These are phyloP conservation scores for Agrochola litura DNA, from an alignment of 2,888 invertebrate species.

Conservation along the genomic window DNA sequence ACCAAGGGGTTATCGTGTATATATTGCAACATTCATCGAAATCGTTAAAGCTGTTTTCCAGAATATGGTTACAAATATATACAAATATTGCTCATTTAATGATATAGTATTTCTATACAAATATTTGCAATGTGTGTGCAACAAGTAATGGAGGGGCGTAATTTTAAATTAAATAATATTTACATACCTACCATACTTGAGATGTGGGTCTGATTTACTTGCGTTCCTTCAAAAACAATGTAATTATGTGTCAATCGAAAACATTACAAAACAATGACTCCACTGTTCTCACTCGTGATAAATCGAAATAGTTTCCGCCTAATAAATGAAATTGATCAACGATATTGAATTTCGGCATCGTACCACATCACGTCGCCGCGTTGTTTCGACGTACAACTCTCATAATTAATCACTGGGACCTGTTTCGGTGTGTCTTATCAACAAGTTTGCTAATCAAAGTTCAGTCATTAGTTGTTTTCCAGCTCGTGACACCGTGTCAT, in stretches of 20 bases:
- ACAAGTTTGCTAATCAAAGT: conserved; percentile 74
- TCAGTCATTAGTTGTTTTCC: conserved; percentile 68
- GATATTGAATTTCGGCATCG: conserved; percentile 41
- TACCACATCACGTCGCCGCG: conserved; percentile 30
- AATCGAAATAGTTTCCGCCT: conserved; percentile 51
- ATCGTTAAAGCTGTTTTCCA: too few relatives aligned
- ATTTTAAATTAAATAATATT: too few relatives aligned
- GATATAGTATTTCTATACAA: too few relatives aligned
- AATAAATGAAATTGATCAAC: conserved; percentile 46
- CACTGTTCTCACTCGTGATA: conserved; percentile 19
- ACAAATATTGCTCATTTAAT: too few relatives aligned
- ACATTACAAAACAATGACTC: conserved; percentile 18
- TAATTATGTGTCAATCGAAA: not conserved
- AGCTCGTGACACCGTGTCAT: conserved; percentile 47
- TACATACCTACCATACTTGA: too few relatives aligned
- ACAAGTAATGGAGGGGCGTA: too few relatives aligned
- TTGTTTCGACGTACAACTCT: conserved; percentile 50
- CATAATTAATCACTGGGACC: conserved; percentile 67
- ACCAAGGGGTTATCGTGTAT: too few relatives aligned
- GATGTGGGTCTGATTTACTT: too few relatives aligned
- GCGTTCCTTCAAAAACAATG: not conserved
- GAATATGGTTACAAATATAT: too few relatives aligned
- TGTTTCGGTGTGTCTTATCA: conserved; percentile 61
- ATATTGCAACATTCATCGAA: too few relatives aligned
- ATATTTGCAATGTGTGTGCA: too few relatives aligned